Evolutionary conservation across 2,888 invertebrate genomes (phyloP).

Genomic region (Micoletzkya japonica): DNA sequence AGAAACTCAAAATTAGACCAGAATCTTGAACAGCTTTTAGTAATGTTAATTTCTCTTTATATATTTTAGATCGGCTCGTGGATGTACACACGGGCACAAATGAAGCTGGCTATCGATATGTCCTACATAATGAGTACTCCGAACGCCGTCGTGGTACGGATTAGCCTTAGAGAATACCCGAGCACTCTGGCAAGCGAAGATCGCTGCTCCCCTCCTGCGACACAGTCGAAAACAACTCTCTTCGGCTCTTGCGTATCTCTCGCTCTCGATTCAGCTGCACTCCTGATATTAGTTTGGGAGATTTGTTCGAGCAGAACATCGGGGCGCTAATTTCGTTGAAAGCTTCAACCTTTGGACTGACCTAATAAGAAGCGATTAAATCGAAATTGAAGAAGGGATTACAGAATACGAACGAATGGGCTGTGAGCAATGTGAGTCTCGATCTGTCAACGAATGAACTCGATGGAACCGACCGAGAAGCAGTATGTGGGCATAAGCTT

Average conservation of each 20-base stretch:
- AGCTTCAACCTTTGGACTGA: neutral
- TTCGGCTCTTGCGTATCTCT: neutral
- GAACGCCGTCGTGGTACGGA: neutral
- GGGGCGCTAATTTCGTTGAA: neutral
- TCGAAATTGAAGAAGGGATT: neutral
- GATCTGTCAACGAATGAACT: too few species aligned
- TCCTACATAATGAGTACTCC: neutral
- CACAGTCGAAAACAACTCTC: neutral
- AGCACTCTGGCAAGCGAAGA: too few species aligned
- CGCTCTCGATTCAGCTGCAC: too few species aligned
- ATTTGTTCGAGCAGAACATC: neutral
- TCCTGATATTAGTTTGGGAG: too few species aligned
- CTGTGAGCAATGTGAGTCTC: neutral
- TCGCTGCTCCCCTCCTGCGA: too few species aligned
- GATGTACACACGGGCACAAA: slow-evolving; percentile 8
- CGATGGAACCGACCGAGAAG: too few species aligned
- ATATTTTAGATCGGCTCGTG: slow-evolving; percentile 17
- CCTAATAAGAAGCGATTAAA: neutral
- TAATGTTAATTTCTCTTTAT: too few species aligned
- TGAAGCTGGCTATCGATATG: neutral
- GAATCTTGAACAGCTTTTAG: too few species aligned
- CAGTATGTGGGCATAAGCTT: too few species aligned
- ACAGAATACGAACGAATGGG: slow-evolving; percentile 21
- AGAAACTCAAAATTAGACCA: too few species aligned
- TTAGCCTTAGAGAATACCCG: too few species aligned